Conservation (phyloP, 1,140 invertebrate species). For the Habropoda laboriosa region DNA sequence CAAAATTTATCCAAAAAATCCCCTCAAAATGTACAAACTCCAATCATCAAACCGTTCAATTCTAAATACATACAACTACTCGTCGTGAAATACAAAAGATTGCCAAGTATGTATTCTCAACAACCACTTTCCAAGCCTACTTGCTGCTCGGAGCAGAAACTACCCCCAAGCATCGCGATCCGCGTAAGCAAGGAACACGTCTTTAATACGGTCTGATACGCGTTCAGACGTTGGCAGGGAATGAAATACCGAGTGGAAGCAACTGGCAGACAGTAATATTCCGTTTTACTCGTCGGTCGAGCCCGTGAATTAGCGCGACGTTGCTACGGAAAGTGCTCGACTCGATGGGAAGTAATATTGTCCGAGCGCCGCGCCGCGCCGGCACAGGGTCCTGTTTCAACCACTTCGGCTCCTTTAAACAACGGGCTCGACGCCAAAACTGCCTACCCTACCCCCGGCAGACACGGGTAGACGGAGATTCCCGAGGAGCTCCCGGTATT, state of each 20-base stretch:
- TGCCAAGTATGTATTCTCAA: not conserved
- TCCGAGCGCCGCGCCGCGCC: constrained; percentile 42
- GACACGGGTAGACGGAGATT: constrained; percentile 10
- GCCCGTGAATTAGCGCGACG: constrained; percentile 57
- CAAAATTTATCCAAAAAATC: too few relatives aligned
- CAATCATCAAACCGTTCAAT: not conserved
- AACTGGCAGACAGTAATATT: constrained; percentile 55
- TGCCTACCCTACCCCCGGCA: constrained; percentile 46
- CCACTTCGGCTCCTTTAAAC: constrained; percentile 58
- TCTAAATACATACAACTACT: not conserved
- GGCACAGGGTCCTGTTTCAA: constrained; percentile 51
- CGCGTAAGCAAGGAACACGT: not conserved
- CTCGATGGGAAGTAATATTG: constrained; percentile 65
- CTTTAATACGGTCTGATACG: constrained; percentile 17
- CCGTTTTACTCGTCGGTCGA: constrained; percentile 42
- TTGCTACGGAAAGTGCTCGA: constrained; percentile 54
- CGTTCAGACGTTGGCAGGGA: constrained; percentile 13
- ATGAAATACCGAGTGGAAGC: constrained; percentile 48
- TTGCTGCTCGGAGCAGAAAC: not conserved
- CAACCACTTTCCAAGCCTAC: not conserved
- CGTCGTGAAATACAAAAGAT: too few relatives aligned
- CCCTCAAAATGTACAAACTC: too few relatives aligned
- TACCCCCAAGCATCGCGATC: not conserved
- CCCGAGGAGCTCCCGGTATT: constrained; percentile 35
- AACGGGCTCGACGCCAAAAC: constrained; percentile 59